Evolutionary conservation across 2,797 vertebrate species (phyloP), one percentile per base, ranked within the genome.

Genomic region (Pseudopleuronectes americanus): DNA sequence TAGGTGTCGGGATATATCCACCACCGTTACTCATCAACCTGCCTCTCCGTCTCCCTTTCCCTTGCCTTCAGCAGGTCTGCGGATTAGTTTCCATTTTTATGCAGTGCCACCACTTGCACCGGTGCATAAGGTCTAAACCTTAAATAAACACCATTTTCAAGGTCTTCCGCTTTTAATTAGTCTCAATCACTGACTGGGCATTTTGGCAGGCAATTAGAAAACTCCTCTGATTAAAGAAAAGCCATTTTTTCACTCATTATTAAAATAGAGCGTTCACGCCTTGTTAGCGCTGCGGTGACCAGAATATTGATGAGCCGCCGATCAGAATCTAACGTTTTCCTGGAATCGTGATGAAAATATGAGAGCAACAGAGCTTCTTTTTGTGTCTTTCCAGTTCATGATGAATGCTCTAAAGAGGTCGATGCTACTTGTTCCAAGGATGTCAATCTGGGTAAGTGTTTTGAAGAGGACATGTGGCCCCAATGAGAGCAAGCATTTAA

Each of bases 121-220:
- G 2, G 33, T 76, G 68, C 72, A 65, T 69, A 8, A 76, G 75
- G 48, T 47, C 70, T 82, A 68, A 83, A 79, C 62, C 66, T 74
- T 73, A 57, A 74, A 54, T 71, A 77, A 86, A 82, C 76, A 58
- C 64, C 62, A 63, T 75, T 86, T 86, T 87, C 75, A 84, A 84
- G 77, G 77, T 82, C 69, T 75, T 61, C 73, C 21, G 70, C 70
- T 77, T 80, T 88, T 89, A 83, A 89, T 89, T 81, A 83, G 79
- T 73, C 58, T 64, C 78, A 63, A 81, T 78, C 76, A 70, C 85
- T 71, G 72, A 79, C 80, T 61, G 52, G 60, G 60, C 68, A 65
- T 81, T 83, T 75, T 81, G 77, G 81, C 60, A 88, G 63, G 51
- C 68, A 77, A 86, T 90, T 85, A 77, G 33, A 85, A 85, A 75